Base-by-base conservation (phyloP, 2,113 vertebrate genomes). In the Rhynchomys soricoides region DNA sequence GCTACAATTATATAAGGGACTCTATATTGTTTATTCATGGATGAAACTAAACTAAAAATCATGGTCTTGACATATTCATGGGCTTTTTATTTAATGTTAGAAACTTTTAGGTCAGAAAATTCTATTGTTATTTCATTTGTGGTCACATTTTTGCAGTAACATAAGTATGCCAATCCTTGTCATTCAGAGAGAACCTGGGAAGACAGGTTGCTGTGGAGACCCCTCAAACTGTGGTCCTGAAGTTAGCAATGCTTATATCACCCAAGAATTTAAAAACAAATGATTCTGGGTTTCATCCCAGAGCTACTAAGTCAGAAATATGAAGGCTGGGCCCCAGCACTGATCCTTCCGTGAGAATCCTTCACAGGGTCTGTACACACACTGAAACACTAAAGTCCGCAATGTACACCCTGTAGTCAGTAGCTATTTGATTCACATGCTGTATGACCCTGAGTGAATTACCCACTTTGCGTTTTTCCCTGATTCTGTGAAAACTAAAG, bases 141-240 rank as follows among this genome's bases (percentile, higher is more conserved):
- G 86, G 86, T 90, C n/a, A 52, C 85, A 86, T 86, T 92, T 97
- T 90, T 94, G 40, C 37, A 93, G 24, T 81, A 75, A 90, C 74
- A 82, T 8, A 85, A 88, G 50, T 40, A 29, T 68, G 10, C 81
- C 29, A 71, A 77, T 70, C n/a, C 55, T 21, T 2, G 40, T 57
- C 94, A 66, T 89, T 94, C 62, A 48, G 48, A 94, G 70, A 92
- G 13, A 45, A 24, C 31, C 45, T 81, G 52, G 81, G 43, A 77
- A 85, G 48, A 57, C 9, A 77, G 77, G 17, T 21, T 81, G 37
- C 62, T 52, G 7, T 17, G 22, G 37, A 50, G 19, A 43, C 16
- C 52, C 3, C 5, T 34, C 31, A n/a, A 78, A 40, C 7, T 37
- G 52, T 64, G 12, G 19, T 82, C 29, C 64, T 89, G 21, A 21